Base-by-base conservation (phyloP, 2,888 invertebrate species). In the Polymixis flavicincta region DNA sequence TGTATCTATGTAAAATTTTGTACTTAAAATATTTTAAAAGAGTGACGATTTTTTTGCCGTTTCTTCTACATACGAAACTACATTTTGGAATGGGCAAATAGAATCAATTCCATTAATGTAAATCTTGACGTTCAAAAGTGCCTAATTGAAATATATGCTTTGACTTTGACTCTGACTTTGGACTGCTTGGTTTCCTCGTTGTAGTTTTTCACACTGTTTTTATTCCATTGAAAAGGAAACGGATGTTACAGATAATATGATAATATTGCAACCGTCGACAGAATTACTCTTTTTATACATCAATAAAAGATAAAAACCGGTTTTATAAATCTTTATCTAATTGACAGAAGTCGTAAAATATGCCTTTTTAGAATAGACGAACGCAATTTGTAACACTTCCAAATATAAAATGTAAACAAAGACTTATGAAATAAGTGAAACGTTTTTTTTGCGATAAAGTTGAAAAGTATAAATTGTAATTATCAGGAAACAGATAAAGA, bases 221-320 rank as follows among this genome's bases (percentile, higher is more conserved):
- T 70, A 55, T 32, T 68, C 1, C 7, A 37, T 13, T 28, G 50
- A 48, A 79, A 73, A 61, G 79, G 80, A 82, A 82, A 83, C 80
- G 81, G 81, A 82, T 83, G 74, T 71, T 55, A 42, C 50, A 28
- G 70, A 79, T 82, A 82, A 79, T 11, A 67, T 45, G 42, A 45
- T 68, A 60, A 64, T 45, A 60, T 48, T 60, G n/a, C 8, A 63
- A 59, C 13, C 17, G 14, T 45, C 32, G 42, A 45, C 48, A 59
- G 69, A 59, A 59, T 50, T 19, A 50, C 55, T 70, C 57, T 83
- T 59, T 72, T 68, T 11, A 25, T 19, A 52, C 22, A 45, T 70
- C 80, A 78, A 74, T 82, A 82, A 78, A 81, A 71, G 69, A 68
- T 57, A 65, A 61, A 72, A 78, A 70, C 79, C 0, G n/a, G 81